Evolutionary conservation across 1,140 invertebrate species (phyloP).

Genomic region (Gryon sp.): DNA sequence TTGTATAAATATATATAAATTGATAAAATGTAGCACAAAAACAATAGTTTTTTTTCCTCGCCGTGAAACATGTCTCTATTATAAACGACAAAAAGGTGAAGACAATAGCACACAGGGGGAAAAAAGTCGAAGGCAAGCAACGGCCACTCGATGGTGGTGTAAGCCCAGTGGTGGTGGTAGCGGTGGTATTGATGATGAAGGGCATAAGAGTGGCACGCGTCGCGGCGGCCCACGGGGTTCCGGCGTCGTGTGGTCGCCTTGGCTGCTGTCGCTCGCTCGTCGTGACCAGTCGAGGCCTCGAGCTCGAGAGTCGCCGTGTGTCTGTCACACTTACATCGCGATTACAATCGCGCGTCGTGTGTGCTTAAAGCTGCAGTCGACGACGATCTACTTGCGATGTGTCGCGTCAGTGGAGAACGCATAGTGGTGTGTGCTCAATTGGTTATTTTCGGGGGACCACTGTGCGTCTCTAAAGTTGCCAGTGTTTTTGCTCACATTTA

Average conservation of each 20-base stretch:
- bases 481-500: too few relatives aligned
- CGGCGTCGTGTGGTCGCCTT: conserved; percentile 56
- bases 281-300: conserved; percentile 55
- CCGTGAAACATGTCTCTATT: neutral
- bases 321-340: conserved; percentile 30
- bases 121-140: conserved; percentile 26
- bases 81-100: conserved; percentile 10
- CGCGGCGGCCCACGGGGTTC: conserved; percentile 54
- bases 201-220: conserved; percentile 59
- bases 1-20: neutral
- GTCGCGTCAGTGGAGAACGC: conserved; percentile 1
- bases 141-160: conserved; percentile 35
- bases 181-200: conserved; percentile 53
- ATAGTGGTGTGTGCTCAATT: too few relatives aligned
- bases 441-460: neutral
- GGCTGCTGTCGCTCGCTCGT: conserved; percentile 44
- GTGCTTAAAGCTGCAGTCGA: neutral
- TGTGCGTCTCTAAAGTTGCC: too few relatives aligned
- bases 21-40: conserved; percentile 1
- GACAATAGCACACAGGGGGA: conserved; percentile 25
- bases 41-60: too few relatives aligned
- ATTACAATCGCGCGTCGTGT: conserved; percentile 21
- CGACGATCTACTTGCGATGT: conserved; percentile 6
- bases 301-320: conserved; percentile 31
- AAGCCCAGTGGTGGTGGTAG: conserved; percentile 20